These are phyloP conservation scores for Gisinianus flammeolus DNA, from an alignment of 2,888 invertebrate species.

Conservation along the genomic window DNA sequence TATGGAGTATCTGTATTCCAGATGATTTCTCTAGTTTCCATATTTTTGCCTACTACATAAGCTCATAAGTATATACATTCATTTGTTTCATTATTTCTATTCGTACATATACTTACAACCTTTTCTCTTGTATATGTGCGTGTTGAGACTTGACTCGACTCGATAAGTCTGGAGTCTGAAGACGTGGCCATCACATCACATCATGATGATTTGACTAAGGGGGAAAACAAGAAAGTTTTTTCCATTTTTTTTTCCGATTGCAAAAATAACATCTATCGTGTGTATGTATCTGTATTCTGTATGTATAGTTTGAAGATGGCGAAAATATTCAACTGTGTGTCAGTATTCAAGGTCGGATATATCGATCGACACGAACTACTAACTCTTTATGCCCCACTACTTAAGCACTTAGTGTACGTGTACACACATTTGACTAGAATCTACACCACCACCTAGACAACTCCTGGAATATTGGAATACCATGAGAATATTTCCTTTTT, in stretches of 20 bases:
- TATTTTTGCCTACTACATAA: no score
- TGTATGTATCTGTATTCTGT: neutral
- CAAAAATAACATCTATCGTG: no score
- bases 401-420: neutral
- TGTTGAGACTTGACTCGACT: no score
- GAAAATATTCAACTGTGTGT: conserved; percentile 22
- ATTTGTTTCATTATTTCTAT: no score
- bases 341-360: conserved; percentile 35
- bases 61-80: no score
- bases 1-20: no score
- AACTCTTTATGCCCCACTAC: neutral
- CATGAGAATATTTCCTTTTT: neutral
- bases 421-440: neutral
- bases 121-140: neutral
- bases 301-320: neutral
- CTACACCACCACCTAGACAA: neutral
- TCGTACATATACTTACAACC: no score
- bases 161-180: no score
- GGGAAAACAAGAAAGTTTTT: neutral
- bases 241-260: no score
- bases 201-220: conserved; percentile 1
- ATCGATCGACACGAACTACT: conserved; percentile 19
- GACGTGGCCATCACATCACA: no score
- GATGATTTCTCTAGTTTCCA: no score
- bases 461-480: neutral